Evolutionary conservation across 2,113 vertebrate species (phyloP), one percentile per base, ranked within the genome.

Genomic region (Terrapene triunguis): DNA sequence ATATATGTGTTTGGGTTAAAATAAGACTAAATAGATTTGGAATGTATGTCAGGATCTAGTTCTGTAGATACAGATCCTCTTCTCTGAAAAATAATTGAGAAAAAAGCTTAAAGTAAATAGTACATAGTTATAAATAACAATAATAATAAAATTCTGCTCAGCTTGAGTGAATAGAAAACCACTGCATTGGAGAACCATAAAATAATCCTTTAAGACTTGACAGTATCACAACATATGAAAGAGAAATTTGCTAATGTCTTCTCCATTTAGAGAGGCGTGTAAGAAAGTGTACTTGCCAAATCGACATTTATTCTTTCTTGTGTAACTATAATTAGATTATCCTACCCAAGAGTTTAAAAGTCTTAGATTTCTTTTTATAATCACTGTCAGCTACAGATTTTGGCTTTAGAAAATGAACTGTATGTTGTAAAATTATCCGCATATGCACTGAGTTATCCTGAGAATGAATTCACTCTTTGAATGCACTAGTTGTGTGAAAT

Each of bases 241-340:
- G 44, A 94, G 48, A 57, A 19, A 72, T 16, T 82, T 81, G n/a
- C 53, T 79, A 27, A 12, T 54, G 29, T 17, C 79, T 89, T 8
- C 51, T 65, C 83, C 57, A 82, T 76, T 91, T 32, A 29, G 27
- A 90, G 44, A 95, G 69, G 8, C n/a, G 42, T 3, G 8, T 57
- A 78, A 94, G 59, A 88, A 92, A 94, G 80, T 5, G 3, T 88
- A 85, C 10, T 83, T 89, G 22, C 35, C 74, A 85, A 95, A 95
- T 55, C 19, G 32, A 85, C 8, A 35, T 10, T 57, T 91, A 54
- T 14, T 82, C 92, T 72, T 62, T 85, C 59, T 72, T 85, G 29
- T 55, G 82, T 94, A 87, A 55, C 38, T 92, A 42, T 44, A 86
- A 94, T 87, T 81, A 83, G 50, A 90, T 87, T 81, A 93, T 50